These are phyloP conservation scores for Cyrtodaria siliqua DNA, from an alignment of 2,888 invertebrate genomes.

Conservation along the genomic window DNA sequence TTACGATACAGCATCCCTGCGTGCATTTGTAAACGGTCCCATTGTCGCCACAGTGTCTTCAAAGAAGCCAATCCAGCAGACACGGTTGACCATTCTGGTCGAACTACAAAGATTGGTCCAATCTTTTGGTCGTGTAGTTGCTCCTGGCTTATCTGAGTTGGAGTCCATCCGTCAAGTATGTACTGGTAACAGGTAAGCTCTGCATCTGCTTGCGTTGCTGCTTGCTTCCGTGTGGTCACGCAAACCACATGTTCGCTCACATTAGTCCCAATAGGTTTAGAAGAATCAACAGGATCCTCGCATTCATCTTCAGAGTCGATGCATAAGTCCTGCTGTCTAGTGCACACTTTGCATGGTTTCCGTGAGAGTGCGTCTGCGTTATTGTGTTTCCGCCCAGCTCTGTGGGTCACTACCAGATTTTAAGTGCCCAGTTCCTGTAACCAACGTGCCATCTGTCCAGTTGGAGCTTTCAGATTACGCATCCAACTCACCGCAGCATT, in stretches of 20 bases:
- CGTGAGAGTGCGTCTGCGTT: slow-evolving; percentile 23
- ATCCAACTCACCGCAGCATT: slow-evolving; percentile 53
- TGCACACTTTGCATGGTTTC: slow-evolving; percentile 23
- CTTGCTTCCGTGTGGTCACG: no score
- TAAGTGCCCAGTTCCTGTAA: slow-evolving; percentile 25
- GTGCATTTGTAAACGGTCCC: slow-evolving; percentile 27
- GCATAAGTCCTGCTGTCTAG: not conserved
- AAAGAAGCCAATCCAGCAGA: not conserved
- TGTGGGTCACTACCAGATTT: slow-evolving; percentile 13
- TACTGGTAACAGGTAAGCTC: not conserved
- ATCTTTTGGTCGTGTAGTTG: not conserved
- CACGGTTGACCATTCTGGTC: slow-evolving; percentile 18
- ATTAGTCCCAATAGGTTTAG: no score
- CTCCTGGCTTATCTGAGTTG: not conserved
- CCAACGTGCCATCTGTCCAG: slow-evolving; percentile 49
- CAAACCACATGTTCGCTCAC: not conserved
- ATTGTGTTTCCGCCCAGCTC: slow-evolving; percentile 11
- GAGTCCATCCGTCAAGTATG: not conserved
- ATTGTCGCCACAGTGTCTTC: slow-evolving; percentile 30
- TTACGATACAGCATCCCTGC: slow-evolving; percentile 37
- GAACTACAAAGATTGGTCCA: not conserved
- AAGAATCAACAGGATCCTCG: no score
- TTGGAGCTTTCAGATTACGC: slow-evolving; percentile 40
- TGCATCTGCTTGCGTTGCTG: not conserved
- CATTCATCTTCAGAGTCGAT: no score